Evolutionary conservation across 2,888 invertebrate species (phyloP).

Genomic region (Hydraecia micacea): DNA sequence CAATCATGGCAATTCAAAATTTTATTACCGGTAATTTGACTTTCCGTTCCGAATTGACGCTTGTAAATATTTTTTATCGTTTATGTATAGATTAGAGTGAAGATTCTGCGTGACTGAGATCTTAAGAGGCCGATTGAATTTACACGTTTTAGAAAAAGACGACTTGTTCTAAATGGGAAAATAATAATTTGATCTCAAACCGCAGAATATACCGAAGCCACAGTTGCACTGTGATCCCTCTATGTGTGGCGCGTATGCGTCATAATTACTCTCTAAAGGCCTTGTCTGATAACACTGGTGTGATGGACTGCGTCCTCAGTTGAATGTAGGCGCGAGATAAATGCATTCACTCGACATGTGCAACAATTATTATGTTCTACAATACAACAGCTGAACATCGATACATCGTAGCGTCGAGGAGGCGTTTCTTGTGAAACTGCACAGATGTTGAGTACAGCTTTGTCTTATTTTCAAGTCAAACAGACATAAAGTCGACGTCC

Average conservation of each 20-base stretch:
- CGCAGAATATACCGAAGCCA: conserved; percentile 13
- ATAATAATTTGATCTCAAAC: conserved; percentile 32
- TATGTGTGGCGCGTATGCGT: conserved; percentile 44
- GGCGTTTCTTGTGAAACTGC: conserved; percentile 53
- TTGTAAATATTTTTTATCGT: conserved; percentile 66
- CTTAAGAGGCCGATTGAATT: conserved; percentile 38
- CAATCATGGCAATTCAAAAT: conserved; percentile 70
- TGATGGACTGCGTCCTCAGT: conserved; percentile 60
- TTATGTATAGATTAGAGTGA: conserved; percentile 51
- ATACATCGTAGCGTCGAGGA: conserved; percentile 21
- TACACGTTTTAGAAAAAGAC: conserved; percentile 34
- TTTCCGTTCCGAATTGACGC: conserved; percentile 69
- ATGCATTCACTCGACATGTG: conserved; percentile 52
- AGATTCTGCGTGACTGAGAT: conserved; percentile 49
- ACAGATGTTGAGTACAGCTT: conserved; percentile 58
- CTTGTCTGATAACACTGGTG: conserved; percentile 61
- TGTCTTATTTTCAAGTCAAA: conserved; percentile 56
- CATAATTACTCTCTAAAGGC: conserved; percentile 60
- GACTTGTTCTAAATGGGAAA: conserved; percentile 8
- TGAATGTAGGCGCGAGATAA: conserved; percentile 52
- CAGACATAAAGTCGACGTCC: conserved; percentile 29
- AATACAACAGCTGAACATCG: conserved; percentile 45
- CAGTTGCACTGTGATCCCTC: conserved; percentile 26
- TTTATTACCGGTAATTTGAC: conserved; percentile 75
- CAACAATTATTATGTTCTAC: conserved; percentile 50